Percentiles rank a stretch among this genome's conserved stretches.
phyloP scores from a whole-genome alignment of 2,888 invertebrate species.

The Hyppa rectilinea region DNA sequence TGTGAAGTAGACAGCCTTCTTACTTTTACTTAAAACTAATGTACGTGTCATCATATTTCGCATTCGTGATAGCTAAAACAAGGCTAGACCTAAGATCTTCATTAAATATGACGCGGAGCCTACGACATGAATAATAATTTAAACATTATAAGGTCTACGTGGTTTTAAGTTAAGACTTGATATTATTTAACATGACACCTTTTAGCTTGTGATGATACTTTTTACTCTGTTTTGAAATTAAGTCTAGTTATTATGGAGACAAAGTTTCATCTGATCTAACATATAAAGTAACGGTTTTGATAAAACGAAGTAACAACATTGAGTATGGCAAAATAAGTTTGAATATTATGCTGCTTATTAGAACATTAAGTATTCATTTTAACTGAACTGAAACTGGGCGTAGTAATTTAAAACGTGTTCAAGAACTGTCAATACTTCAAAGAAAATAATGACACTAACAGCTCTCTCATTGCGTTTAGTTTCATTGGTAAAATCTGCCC shows the following conservation, averaged over 20 bases:
- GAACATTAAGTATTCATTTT: no score
- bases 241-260: neutral
- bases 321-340: no score
- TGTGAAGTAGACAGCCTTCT: neutral
- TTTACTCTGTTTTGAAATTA: neutral
- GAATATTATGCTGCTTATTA: neutral
- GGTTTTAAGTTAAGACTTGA: conserved; percentile 1
- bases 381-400: no score
- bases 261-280: neutral
- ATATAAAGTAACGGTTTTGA: neutral
- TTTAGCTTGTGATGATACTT: neutral
- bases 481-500: no score
- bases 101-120: neutral
- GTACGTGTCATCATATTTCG: conserved; percentile 16
- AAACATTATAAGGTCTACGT: neutral
- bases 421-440: no score
- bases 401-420: no score
- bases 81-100: neutral
- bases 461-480: no score
- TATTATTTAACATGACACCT: neutral
- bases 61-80: neutral
- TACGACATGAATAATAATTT: neutral
- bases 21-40: conserved; percentile 24
- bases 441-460: no score
- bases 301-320: neutral